These are phyloP conservation scores for Genyomyrus donnyi DNA, from an alignment of 2,113 vertebrate genomes.

Conservation along the genomic window DNA sequence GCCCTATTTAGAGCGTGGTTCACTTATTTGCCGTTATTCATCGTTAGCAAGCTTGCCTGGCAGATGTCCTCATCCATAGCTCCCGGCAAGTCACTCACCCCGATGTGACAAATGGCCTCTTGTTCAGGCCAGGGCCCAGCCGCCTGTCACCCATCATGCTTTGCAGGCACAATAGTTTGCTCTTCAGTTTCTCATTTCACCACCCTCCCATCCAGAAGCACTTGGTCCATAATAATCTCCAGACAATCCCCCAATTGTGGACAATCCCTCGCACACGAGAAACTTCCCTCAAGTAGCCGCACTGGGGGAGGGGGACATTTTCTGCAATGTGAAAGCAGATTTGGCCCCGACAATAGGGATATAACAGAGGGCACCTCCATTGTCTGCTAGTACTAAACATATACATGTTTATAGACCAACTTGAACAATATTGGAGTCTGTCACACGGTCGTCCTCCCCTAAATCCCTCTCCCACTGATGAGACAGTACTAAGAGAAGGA, in stretches of 20 bases:
- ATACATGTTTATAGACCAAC: background rate
- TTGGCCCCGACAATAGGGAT: background rate
- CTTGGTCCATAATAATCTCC: conserved; percentile 40
- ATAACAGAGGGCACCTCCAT: background rate
- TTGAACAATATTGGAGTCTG: background rate
- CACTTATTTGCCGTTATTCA: background rate
- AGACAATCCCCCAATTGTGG: conserved; percentile 55
- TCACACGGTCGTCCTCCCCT: background rate
- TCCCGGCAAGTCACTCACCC: background rate
- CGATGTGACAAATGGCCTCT: conserved; percentile 20
- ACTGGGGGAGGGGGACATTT: conserved; percentile 41
- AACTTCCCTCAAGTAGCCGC: conserved; percentile 33
- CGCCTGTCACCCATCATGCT: background rate
- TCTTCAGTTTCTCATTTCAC: conserved; percentile 47
- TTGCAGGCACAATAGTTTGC: conserved; percentile 31
- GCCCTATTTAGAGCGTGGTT: conserved; percentile 2
- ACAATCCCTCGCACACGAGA: conserved; percentile 37
- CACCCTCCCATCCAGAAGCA: conserved; percentile 20
- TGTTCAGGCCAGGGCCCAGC: conserved; percentile 3
- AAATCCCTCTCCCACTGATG: background rate
- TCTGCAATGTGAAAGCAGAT: conserved; percentile 10
- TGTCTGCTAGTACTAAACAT: background rate
- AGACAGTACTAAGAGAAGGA: background rate
- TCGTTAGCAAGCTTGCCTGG: conserved; percentile 8
- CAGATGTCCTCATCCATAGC: conserved; percentile 24